A percentile compares a stretch with the other conserved stretches of the same genome.
phyloP scores from a whole-genome alignment of 2,797 vertebrate species.

The Argya squamiceps region DNA sequence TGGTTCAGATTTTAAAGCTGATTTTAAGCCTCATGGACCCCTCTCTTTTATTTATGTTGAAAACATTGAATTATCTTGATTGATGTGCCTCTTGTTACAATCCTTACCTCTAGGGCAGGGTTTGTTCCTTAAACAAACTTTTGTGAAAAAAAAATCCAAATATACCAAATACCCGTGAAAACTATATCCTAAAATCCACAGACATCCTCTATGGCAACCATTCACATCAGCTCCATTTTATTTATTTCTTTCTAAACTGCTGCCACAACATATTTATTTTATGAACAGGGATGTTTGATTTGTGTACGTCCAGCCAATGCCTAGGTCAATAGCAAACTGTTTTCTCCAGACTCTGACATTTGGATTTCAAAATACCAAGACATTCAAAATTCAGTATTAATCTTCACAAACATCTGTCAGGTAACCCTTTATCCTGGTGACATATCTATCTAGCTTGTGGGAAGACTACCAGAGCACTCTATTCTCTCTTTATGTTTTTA shows the following conservation, averaged over 20 bases:
- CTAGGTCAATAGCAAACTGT: constrained; percentile 17
- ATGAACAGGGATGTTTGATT: background rate
- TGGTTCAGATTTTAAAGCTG: background rate
- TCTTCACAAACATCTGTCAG: background rate
- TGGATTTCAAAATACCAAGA: constrained; percentile 57
- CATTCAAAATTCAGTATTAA: constrained; percentile 23
- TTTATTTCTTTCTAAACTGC: background rate
- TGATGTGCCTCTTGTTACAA: background rate
- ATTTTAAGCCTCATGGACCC: background rate
- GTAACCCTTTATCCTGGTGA: constrained; percentile 11
- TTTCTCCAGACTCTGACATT: constrained; percentile 52
- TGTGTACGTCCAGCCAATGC: background rate
- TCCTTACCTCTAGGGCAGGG: background rate
- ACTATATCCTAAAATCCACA: background rate
- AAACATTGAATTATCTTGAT: background rate
- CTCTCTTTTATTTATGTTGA: background rate
- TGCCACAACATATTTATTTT: constrained; percentile 5
- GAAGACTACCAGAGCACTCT: background rate
- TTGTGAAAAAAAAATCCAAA: background rate
- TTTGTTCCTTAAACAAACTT: background rate
- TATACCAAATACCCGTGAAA: background rate
- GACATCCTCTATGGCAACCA: background rate
- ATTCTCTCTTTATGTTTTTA: background rate
- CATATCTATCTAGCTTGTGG: background rate
- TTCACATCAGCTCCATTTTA: background rate